phyloP scores from a whole-genome alignment of 2,113 vertebrate genomes.

The Carassius carassius region DNA sequence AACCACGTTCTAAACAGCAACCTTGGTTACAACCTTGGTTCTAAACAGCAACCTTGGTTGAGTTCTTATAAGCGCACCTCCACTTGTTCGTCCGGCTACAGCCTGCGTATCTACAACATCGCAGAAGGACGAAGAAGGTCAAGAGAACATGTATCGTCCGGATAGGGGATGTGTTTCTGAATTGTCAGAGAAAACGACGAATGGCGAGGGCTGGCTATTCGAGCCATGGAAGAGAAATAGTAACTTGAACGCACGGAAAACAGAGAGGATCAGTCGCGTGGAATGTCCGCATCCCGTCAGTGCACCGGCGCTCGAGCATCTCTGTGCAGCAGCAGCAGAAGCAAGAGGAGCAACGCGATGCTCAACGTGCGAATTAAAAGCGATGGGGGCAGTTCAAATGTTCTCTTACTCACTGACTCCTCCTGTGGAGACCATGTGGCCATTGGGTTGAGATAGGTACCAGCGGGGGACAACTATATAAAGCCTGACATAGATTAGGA shows the following conservation, averaged over 20 bases:
- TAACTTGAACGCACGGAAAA: neutral
- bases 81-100: neutral
- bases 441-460: constrained; percentile 42
- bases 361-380: neutral
- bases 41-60: neutral
- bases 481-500: constrained; percentile 43
- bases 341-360: neutral
- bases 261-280: neutral
- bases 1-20: too few species aligned
- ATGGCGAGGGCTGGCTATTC: neutral
- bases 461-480: constrained; percentile 51
- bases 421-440: constrained; percentile 53
- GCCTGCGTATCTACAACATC: neutral
- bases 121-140: constrained; percentile 23
- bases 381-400: neutral
- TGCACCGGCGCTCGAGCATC: constrained; percentile 6
- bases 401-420: constrained; percentile 9
- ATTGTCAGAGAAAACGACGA: neutral
- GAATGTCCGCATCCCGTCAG: neutral
- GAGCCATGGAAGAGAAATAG: neutral
- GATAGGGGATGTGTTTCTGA: neutral
- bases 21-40: neutral
- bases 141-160: neutral
- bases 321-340: neutral
- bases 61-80: neutral